Conservation (phyloP, 1,140 invertebrate species). For the Halesus radiatus region DNA sequence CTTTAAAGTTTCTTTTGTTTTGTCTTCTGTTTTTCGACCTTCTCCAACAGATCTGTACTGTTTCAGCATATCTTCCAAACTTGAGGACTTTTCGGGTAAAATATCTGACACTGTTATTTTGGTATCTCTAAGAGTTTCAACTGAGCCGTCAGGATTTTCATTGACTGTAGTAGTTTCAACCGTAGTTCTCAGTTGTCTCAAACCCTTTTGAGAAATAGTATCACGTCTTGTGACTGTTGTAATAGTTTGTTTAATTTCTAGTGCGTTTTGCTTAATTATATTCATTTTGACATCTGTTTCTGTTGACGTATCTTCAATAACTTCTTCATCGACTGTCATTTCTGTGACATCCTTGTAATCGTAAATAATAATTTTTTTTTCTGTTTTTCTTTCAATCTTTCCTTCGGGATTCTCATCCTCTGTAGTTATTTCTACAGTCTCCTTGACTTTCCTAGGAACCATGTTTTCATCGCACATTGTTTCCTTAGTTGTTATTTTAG, state of each 20-base stretch:
- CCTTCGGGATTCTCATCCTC: slow-evolving; percentile 55
- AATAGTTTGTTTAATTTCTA: slow-evolving; percentile 67
- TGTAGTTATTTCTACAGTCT: slow-evolving; percentile 48
- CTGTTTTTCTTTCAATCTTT: slow-evolving; percentile 42
- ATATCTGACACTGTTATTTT: slow-evolving; percentile 67
- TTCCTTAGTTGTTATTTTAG: slow-evolving; percentile 48
- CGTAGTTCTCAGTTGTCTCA: slow-evolving; percentile 64
- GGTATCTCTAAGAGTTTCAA: slow-evolving; percentile 65
- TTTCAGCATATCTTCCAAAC: slow-evolving; percentile 63
- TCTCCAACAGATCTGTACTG: slow-evolving; percentile 59
- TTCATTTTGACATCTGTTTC: slow-evolving; percentile 68
- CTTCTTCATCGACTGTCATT: slow-evolving; percentile 42
- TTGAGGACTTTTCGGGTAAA: slow-evolving; percentile 59
- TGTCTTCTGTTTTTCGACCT: slow-evolving; percentile 63
- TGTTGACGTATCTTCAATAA: slow-evolving; percentile 65
- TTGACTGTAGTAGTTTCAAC: slow-evolving; percentile 65
- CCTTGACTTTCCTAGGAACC: slow-evolving; percentile 48
- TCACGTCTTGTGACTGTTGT: slow-evolving; percentile 68
- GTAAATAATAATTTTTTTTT: slow-evolving; percentile 48
- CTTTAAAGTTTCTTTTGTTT: slow-evolving; percentile 61
- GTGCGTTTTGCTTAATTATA: slow-evolving; percentile 64
- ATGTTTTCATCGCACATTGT: slow-evolving; percentile 48
- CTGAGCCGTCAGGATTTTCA: slow-evolving; percentile 66
- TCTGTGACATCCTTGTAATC: slow-evolving; percentile 42
- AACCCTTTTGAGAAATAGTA: slow-evolving; percentile 62